These are phyloP conservation scores for Ivindomyrus marchei DNA, from an alignment of 2,113 vertebrate species.

Conservation along the genomic window DNA sequence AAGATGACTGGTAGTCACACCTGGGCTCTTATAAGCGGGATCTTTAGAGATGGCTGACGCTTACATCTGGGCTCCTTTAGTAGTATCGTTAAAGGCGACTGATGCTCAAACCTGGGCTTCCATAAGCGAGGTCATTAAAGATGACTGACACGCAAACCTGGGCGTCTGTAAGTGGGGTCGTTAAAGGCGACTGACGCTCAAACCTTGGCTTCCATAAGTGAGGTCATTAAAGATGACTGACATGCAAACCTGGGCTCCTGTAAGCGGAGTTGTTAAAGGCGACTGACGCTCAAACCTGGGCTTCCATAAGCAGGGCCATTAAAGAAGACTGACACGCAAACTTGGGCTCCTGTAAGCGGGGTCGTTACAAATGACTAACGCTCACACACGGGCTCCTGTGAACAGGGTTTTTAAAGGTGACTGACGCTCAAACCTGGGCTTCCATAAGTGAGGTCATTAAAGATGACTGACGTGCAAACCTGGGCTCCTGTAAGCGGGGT, in stretches of 20 bases:
- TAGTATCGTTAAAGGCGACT: not conserved
- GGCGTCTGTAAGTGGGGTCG: not conserved
- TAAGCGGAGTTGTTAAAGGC: not conserved
- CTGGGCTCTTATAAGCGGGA: not conserved
- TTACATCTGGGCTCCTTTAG: no score
- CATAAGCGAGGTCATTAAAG: no score
- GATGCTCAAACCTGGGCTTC: not conserved
- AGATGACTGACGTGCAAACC: not conserved
- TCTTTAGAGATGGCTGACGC: no score
- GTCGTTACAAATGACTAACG: not conserved
- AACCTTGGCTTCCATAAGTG: no score
- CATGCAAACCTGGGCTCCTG: not conserved
- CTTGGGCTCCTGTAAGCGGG: not conserved
- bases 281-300: not conserved
- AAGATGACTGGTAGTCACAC: not conserved
- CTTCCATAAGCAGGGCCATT: not conserved
- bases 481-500: not conserved
- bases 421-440: not conserved
- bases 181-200: not conserved
- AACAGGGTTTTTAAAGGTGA: not conserved
- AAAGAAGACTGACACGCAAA: not conserved
- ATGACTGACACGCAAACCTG: no score
- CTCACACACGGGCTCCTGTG: not conserved
- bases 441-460: rapidly evolving
- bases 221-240: not conserved